These are phyloP conservation scores for Periophthalmus magnuspinnatus DNA, from an alignment of 2,797 vertebrate genomes.

Conservation along the genomic window DNA sequence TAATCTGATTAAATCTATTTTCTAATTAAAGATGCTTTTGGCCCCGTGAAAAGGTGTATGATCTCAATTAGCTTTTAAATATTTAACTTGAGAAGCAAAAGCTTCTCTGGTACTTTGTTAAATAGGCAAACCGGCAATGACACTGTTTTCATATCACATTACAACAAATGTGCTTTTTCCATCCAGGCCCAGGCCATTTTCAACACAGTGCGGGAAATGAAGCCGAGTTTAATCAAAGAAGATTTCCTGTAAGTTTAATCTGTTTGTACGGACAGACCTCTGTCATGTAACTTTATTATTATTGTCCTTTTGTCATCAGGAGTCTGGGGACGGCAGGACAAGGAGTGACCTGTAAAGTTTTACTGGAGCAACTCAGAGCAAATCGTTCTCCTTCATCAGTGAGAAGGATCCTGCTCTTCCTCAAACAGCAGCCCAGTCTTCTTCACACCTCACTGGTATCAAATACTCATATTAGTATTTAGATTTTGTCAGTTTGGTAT, in stretches of 20 bases:
- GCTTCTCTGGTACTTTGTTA: conserved; percentile 35
- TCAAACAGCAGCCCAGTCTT: conserved; percentile 67
- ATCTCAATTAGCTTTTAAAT: conserved; percentile 64
- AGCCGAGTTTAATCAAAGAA: conserved; percentile 34
- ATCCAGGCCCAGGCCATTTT: conserved; percentile 77
- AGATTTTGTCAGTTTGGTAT: background rate
- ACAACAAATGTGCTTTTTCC: conserved; percentile 19
- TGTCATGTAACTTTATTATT: background rate
- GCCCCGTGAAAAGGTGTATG: conserved; percentile 37
- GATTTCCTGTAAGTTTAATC: conserved; percentile 66
- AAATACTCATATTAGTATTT: background rate
- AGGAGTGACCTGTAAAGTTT: conserved; percentile 69
- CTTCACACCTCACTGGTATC: conserved; percentile 79
- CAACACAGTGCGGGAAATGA: conserved; percentile 35
- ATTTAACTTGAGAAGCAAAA: conserved; percentile 57
- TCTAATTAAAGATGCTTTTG: conserved; percentile 38
- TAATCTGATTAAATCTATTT: conserved; percentile 27
- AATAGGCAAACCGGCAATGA: conserved; percentile 28
- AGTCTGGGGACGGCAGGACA: conserved; percentile 70
- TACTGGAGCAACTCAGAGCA: conserved; percentile 47
- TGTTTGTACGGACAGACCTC: background rate
- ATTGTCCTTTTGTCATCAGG: conserved; percentile 45
- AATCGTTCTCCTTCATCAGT: conserved; percentile 34
- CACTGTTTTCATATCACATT: conserved; percentile 22
- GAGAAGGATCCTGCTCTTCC: conserved; percentile 59